A percentile compares a stretch with the other conserved stretches of the same genome.
These are phyloP conservation scores for Toxostoma redivivum DNA, from an alignment of 2,113 vertebrate genomes.

Conservation along the genomic window DNA sequence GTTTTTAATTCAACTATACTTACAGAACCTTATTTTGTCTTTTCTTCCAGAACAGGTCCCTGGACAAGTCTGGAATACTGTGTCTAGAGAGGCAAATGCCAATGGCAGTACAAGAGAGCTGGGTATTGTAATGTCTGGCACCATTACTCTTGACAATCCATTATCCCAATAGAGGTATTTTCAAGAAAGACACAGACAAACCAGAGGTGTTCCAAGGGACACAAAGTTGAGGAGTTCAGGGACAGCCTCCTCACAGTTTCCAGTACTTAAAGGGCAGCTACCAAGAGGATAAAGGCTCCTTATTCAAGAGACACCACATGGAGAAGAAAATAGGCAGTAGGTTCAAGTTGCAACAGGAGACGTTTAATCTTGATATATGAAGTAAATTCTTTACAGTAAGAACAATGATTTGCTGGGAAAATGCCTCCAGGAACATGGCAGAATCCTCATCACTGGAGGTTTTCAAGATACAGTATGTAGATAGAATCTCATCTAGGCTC, in stretches of 20 bases:
- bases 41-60: neutral
- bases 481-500: too few species aligned
- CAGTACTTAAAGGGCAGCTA: neutral
- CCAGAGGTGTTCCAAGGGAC: neutral
- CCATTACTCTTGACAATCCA: too few species aligned
- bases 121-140: fast-evolving
- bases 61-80: neutral
- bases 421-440: neutral
- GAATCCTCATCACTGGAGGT: neutral
- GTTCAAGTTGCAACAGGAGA: neutral
- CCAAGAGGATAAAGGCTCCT: neutral
- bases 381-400: neutral
- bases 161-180: neutral
- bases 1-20: neutral
- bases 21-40: neutral
- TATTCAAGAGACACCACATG: neutral
- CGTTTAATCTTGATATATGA: neutral
- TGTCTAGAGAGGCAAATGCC: neutral
- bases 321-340: neutral
- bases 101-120: neutral
- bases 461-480: neutral
- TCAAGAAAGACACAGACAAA: neutral
- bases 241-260: neutral
- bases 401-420: neutral
- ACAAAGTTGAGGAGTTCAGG: neutral